A percentile compares a stretch with the other conserved stretches of the same genome.
Conservation (phyloP, 2,113 vertebrate species). For the Leiothrix lutea region DNA sequence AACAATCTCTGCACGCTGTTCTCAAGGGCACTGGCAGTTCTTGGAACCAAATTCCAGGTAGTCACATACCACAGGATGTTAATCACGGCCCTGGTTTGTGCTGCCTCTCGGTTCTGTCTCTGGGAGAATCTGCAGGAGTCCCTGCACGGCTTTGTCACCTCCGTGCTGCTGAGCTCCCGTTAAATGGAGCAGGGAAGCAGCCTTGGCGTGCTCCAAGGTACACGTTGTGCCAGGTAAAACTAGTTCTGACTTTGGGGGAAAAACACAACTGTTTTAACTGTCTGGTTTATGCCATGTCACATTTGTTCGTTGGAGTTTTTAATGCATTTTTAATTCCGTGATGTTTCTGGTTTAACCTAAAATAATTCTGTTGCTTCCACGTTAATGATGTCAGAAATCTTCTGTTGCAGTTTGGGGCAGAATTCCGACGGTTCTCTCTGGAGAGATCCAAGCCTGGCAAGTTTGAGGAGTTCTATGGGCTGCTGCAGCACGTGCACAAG, state of each 20-base stretch:
- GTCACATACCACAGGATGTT: not conserved
- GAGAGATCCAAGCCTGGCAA: constrained; percentile 94
- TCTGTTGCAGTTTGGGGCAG: constrained; percentile 90
- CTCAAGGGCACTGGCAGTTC: not conserved
- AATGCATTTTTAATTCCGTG: not conserved
- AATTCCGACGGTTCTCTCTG: constrained; percentile 96
- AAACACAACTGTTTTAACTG: rapidly evolving
- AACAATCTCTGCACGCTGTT: not conserved
- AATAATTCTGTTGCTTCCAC: not conserved
- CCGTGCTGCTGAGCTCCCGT: not conserved
- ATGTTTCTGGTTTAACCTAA: not conserved
- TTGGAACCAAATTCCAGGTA: not conserved
- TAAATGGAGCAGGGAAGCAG: not conserved
- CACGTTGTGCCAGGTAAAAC: not conserved
- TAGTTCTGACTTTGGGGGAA: rapidly evolving
- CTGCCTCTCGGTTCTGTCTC: not conserved
- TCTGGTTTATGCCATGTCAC: not conserved
- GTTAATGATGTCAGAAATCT: not conserved
- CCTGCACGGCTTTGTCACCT: not conserved
- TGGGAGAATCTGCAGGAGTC: not conserved
- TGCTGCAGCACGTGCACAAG: constrained; percentile 94
- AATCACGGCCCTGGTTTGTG: not conserved
- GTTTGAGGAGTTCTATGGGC: constrained; percentile 96
- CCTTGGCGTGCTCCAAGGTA: not conserved
- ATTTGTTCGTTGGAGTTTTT: not conserved